Conservation (phyloP, 2,113 vertebrate species). For the Xiphorhynchus elegans region DNA sequence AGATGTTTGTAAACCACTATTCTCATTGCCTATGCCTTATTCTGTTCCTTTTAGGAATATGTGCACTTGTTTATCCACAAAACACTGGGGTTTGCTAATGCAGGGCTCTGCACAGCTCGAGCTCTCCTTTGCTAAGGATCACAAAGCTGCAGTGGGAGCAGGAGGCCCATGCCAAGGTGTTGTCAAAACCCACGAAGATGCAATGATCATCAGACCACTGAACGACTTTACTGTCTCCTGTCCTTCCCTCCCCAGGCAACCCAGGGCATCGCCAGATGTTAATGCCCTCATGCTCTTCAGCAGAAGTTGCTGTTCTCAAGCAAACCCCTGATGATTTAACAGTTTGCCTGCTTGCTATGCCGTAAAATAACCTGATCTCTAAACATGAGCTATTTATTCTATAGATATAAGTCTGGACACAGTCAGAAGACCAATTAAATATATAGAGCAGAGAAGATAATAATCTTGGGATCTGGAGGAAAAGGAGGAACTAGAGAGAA, state of each 20-base stretch:
- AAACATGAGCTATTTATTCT: accelerated
- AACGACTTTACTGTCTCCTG: neutral
- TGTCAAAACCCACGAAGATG: neutral
- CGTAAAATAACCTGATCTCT: neutral
- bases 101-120: accelerated
- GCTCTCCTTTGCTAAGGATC: neutral
- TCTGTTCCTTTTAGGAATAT: neutral
- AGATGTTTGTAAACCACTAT: neutral
- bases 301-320: neutral
- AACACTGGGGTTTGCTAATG: neutral
- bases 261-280: neutral
- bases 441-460: neutral
- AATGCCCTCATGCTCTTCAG: neutral
- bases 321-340: neutral
- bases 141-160: slow-evolving; percentile 24
- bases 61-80: neutral
- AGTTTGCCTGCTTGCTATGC: neutral
- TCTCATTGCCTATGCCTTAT: neutral
- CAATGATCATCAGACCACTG: neutral
- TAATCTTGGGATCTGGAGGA: neutral
- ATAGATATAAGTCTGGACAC: neutral
- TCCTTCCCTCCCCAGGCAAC: neutral
- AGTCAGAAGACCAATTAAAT: neutral
- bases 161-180: neutral
- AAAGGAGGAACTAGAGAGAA: neutral